Conservation (phyloP, 2,888 invertebrate species). For the Ceriagrion tenellum region DNA sequence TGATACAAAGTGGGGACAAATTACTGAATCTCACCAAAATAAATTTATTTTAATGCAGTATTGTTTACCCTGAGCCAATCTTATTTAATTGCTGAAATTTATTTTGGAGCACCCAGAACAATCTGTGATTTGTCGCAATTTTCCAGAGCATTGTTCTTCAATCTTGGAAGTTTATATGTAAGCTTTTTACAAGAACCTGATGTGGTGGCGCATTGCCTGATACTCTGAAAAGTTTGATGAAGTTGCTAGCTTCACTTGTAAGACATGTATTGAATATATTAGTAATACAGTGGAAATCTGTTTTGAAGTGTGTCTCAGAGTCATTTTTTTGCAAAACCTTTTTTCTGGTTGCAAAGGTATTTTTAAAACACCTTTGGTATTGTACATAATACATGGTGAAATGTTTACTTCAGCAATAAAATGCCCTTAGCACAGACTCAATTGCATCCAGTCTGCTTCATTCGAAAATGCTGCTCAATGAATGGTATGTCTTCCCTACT, state of each 20-base stretch:
- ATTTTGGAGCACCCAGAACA: constrained; percentile 64
- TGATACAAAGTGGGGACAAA: constrained; percentile 61
- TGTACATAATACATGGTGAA: constrained; percentile 36
- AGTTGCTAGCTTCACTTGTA: constrained; percentile 66
- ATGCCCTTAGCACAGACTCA: constrained; percentile 42
- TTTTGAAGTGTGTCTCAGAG: constrained; percentile 55
- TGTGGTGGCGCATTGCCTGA: constrained; percentile 52
- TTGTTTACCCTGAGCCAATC: constrained; percentile 63
- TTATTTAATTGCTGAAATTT: constrained; percentile 61
- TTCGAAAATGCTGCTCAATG: background rate
- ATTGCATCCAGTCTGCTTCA: constrained; percentile 24
- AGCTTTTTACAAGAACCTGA: constrained; percentile 38
- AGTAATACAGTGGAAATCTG: constrained; percentile 66
- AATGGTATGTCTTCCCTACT: background rate
- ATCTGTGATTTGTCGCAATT: constrained; percentile 67
- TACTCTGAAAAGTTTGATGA: constrained; percentile 64
- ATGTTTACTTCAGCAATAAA: constrained; percentile 52
- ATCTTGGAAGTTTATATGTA: constrained; percentile 57
- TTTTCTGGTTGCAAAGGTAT: constrained; percentile 39
- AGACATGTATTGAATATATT: constrained; percentile 65
- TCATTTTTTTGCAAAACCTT: constrained; percentile 60
- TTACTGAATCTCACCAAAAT: constrained; percentile 61
- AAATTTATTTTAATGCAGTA: constrained; percentile 58
- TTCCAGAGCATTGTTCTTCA: constrained; percentile 65
- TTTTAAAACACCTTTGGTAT: constrained; percentile 34